A percentile compares a stretch with the other conserved stretches of the same genome.
phyloP scores from a whole-genome alignment of 2,888 invertebrate genomes.

The Drosophila yooni region DNA sequence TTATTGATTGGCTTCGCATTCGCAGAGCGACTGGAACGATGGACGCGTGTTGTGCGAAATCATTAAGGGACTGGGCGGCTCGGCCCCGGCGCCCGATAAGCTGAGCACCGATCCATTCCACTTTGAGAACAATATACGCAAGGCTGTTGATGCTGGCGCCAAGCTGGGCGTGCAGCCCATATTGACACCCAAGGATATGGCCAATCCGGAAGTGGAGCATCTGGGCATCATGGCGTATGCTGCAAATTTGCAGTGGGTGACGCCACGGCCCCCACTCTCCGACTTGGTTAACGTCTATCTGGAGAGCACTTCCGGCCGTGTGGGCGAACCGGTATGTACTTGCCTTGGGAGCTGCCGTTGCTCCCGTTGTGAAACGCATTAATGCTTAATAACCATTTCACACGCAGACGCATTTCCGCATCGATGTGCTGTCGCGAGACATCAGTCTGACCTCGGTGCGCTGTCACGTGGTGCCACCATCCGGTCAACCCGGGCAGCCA shows the following conservation, averaged over 20 bases:
- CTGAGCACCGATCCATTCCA: slow-evolving; percentile 90
- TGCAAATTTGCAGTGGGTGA: slow-evolving; percentile 95
- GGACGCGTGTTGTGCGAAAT: slow-evolving; percentile 95
- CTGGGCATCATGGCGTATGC: slow-evolving; percentile 99
- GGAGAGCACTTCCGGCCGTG: slow-evolving; percentile 93
- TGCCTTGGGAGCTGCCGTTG: not conserved
- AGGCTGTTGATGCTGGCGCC: slow-evolving; percentile 90
- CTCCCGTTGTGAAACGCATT: slow-evolving; percentile 21
- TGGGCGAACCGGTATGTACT: slow-evolving; percentile 91
- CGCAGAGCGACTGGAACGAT: slow-evolving; percentile 98
- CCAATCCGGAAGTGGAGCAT: slow-evolving; percentile 97
- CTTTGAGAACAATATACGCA: slow-evolving; percentile 93
- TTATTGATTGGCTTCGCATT: slow-evolving; percentile 74
- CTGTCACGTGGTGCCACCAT: slow-evolving; percentile 92
- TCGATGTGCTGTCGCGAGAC: slow-evolving; percentile 90
- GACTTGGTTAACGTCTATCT: slow-evolving; percentile 92
- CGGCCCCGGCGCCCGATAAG: slow-evolving; percentile 92
- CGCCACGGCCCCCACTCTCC: slow-evolving; percentile 92
- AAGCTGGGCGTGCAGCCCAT: slow-evolving; percentile 93
- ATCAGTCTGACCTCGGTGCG: slow-evolving; percentile 90
- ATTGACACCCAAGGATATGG: slow-evolving; percentile 96
- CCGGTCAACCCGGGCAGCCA: slow-evolving; percentile 87
- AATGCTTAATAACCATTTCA: slow-evolving; percentile 65
- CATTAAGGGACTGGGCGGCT: slow-evolving; percentile 95
- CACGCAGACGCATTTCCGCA: slow-evolving; percentile 90